phyloP scores from a whole-genome alignment of 2,113 vertebrate genomes.

The Hyaena hyaena region DNA sequence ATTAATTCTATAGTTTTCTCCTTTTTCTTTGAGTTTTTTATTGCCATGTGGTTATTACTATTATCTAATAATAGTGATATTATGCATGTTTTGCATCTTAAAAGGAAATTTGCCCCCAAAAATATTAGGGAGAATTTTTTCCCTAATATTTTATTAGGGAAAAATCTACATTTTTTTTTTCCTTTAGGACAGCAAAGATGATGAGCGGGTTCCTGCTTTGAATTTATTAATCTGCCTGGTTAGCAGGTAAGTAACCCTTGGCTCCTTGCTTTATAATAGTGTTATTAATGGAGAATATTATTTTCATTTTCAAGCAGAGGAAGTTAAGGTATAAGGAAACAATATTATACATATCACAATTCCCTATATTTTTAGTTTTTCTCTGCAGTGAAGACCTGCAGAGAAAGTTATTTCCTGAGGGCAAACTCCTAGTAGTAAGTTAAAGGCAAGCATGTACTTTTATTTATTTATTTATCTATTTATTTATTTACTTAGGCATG shows the following conservation, averaged over 20 bases:
- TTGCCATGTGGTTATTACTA: background rate
- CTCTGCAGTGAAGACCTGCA: background rate
- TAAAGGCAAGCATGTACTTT: background rate
- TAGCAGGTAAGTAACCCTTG: slow-evolving; percentile 90
- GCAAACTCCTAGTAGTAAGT: background rate
- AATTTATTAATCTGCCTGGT: slow-evolving; percentile 98
- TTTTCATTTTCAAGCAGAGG: background rate
- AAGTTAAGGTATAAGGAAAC: background rate
- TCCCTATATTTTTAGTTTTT: background rate
- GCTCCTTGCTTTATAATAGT: slow-evolving; percentile 6
- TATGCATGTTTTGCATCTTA: slow-evolving; percentile 10
- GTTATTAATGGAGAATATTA: background rate
- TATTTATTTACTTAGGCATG: too few species aligned
- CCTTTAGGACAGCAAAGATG: slow-evolving; percentile 92
- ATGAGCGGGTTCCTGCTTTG: slow-evolving; percentile 93
- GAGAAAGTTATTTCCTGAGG: background rate
- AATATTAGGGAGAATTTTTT: background rate
- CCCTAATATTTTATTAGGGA: too few species aligned
- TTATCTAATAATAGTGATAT: background rate
- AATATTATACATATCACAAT: background rate
- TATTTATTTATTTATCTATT: background rate
- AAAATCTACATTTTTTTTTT: background rate
- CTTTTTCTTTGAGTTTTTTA: background rate
- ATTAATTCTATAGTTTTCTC: background rate
- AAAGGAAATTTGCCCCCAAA: slow-evolving; percentile 46